Base-by-base conservation (phyloP, 2,888 invertebrate species). In the Automeris io region DNA sequence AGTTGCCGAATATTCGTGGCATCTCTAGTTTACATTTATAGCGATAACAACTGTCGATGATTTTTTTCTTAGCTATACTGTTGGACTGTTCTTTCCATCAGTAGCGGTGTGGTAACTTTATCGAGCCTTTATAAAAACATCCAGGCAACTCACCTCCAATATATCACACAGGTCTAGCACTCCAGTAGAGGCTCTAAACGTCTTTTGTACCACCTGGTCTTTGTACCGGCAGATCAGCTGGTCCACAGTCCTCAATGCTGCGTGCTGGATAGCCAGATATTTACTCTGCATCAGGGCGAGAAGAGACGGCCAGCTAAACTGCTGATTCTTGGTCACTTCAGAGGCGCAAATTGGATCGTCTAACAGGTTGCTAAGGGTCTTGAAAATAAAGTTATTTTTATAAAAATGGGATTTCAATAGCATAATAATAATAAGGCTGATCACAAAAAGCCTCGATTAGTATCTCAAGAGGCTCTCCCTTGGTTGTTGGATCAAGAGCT, bases 311-410 rank as follows among this genome's bases (percentile, higher is more conserved):
- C 89, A 87, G 41, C 72, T 79, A 49, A 89, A 88, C 48, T 82
- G 77, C 55, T 79, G 67, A 47, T 74, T 83, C 53, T 80, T 83
- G 1, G 85, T 83, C 31, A 89, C 80, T 51, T 75, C 70, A 1
- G 81, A 58, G 0, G 81, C 80, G 19, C 81, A 85, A 0, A 76
- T 54, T 0, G 87, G 83, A 41, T 89, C 89, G 9, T 78, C 79
- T n/a, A 89, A 57, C 1, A 89, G 61, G 49, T 89, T 88, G 51
- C 78, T 77, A 3, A 89, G 50, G 0, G 76, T 81, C 86, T 85
- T 45, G 3, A 36, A 29, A 13, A 35, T 16, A 33, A n/a, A 21
- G n/a, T 7, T 33, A 13, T 7, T 12, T 3, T 24, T 25, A 12
- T n/a, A n/a, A n/a, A n/a, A n/a, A n/a, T n/a, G n/a, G n/a, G n/a